Conservation (phyloP, 2,888 invertebrate genomes). For the Orthonevra nobilis region DNA sequence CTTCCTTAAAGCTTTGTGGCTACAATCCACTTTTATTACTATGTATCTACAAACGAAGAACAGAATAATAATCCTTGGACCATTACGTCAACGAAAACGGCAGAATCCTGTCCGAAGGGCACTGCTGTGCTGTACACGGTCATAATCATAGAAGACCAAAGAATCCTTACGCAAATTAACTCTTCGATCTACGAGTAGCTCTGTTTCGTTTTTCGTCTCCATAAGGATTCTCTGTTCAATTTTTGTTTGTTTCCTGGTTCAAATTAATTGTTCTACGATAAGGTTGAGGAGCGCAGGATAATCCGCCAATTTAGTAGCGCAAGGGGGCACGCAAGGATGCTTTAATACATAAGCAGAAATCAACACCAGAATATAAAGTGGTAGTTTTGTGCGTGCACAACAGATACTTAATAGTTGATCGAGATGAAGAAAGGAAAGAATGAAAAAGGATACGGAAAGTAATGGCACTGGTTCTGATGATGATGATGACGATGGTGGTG, state of each 20-base stretch:
- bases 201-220: not conserved
- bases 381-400: slow-evolving; percentile 41
- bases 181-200: not conserved
- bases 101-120: not conserved
- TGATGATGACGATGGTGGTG: too few relatives aligned
- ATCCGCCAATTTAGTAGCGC: slow-evolving; percentile 38
- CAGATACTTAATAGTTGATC: slow-evolving; percentile 27
- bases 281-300: slow-evolving; percentile 5
- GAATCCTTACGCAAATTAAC: slow-evolving; percentile 41
- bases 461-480: not conserved
- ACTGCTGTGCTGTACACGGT: not conserved
- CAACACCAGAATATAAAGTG: slow-evolving; percentile 55
- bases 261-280: slow-evolving; percentile 42
- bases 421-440: not conserved
- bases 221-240: slow-evolving; percentile 34
- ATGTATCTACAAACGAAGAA: slow-evolving; percentile 26
- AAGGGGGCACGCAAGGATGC: slow-evolving; percentile 1
- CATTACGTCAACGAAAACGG: slow-evolving; percentile 46
- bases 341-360: slow-evolving; percentile 35
- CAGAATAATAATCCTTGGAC: slow-evolving; percentile 37
- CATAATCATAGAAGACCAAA: slow-evolving; percentile 13
- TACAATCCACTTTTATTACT: slow-evolving; percentile 15
- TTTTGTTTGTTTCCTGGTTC: slow-evolving; percentile 17
- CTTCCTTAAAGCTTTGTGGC: slow-evolving; percentile 3
- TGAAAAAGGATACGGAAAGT: not conserved